Percentiles rank a stretch among this genome's conserved stretches.
These are phyloP conservation scores for Boleophthalmus pectinirostris DNA, from an alignment of 2,113 vertebrate species.

Conservation along the genomic window DNA sequence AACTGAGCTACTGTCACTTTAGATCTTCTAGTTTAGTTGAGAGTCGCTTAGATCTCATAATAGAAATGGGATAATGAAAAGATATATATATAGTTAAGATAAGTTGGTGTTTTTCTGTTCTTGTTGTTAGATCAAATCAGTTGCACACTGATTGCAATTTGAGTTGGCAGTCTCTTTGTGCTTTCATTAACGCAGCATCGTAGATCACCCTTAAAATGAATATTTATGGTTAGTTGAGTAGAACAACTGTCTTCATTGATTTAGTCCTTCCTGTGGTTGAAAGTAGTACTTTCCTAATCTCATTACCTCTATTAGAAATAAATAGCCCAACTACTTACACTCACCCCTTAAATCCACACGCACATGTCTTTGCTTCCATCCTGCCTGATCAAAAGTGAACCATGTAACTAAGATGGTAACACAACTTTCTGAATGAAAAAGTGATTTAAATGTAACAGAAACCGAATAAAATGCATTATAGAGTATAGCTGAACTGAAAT, in stretches of 20 bases:
- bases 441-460: no score
- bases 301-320: conserved; percentile 15
- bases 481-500: no score
- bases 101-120: no score
- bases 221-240: not conserved
- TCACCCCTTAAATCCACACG: not conserved
- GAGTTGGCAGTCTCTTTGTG: not conserved
- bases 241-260: conserved; percentile 7
- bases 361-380: not conserved
- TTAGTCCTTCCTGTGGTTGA: conserved; percentile 5
- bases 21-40: no score
- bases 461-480: no score
- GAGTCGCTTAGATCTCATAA: no score
- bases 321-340: not conserved
- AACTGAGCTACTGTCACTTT: no score
- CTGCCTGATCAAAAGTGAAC: not conserved
- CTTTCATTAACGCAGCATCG: not conserved
- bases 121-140: no score
- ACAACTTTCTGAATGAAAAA: not conserved
- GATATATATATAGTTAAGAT: no score
- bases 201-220: not conserved
- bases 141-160: not conserved
- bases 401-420: not conserved
- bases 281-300: conserved; percentile 17
- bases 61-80: no score